Conservation (phyloP, 2,113 vertebrate genomes). For the Vidua macroura region DNA sequence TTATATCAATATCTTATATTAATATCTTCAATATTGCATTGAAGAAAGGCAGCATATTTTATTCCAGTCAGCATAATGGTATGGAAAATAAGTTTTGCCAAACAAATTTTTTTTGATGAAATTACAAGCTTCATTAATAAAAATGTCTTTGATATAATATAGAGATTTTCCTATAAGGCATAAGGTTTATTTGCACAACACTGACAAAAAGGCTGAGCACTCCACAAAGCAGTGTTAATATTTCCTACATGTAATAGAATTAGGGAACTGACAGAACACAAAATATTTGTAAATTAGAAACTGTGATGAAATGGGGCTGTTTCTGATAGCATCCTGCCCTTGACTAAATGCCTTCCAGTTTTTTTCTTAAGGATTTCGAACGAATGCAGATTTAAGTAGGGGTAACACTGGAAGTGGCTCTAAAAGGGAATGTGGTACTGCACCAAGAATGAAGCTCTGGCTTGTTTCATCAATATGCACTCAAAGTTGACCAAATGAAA, state of each 20-base stretch:
- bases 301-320: neutral
- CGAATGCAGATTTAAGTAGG: neutral
- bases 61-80: neutral
- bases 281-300: neutral
- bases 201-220: neutral
- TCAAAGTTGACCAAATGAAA: neutral
- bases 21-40: no score
- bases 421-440: neutral
- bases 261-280: neutral
- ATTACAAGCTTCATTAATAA: conserved; percentile 11
- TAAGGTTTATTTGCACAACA: neutral
- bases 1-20: no score
- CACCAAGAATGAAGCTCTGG: neutral
- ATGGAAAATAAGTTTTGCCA: neutral
- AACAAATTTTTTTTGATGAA: neutral
- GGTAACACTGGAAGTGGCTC: neutral
- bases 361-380: neutral
- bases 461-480: neutral
- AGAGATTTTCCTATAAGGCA: neutral
- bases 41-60: neutral
- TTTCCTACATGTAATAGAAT: neutral
- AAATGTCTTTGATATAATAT: neutral
- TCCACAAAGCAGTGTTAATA: neutral
- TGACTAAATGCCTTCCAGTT: neutral
- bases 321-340: neutral